phyloP scores from a whole-genome alignment of 92 coral and sea anemone species.

The Epizoanthus rinbou region DNA sequence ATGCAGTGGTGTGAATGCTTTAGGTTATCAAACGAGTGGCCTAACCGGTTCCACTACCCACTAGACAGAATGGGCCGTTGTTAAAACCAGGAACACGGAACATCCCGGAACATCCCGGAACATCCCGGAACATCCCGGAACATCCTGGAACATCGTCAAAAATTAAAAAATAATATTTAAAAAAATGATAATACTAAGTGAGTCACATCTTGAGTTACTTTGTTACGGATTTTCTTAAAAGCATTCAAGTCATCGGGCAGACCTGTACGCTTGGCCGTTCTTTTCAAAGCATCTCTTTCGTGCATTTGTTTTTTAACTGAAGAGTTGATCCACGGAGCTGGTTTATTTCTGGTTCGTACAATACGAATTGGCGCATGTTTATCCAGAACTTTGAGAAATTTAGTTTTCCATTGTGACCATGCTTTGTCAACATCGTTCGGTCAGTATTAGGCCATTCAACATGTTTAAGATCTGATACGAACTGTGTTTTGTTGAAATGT shows the following conservation, averaged over 20 bases:
- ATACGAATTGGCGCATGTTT: slow-evolving; percentile 37
- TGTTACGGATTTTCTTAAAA: slow-evolving; percentile 18
- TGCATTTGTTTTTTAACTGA: slow-evolving; percentile 31
- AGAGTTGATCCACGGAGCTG: slow-evolving; percentile 45
- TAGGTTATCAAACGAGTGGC: too few species aligned
- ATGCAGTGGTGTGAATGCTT: too few species aligned
- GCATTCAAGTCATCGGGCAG: slow-evolving; percentile 26
- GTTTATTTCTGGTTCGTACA: slow-evolving; percentile 27
- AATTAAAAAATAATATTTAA: too few species aligned
- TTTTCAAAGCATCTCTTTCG: slow-evolving; percentile 37
- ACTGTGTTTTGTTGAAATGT: too few species aligned
- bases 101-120: too few species aligned
- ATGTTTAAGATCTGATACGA: background rate
- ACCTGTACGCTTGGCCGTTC: slow-evolving; percentile 30
- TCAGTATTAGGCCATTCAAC: background rate
- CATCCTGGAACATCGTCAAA: too few species aligned
- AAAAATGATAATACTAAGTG: too few species aligned
- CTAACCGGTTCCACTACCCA: too few species aligned
- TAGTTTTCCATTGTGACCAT: slow-evolving; percentile 28
- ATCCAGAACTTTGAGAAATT: slow-evolving; percentile 19
- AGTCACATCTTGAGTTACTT: slow-evolving; percentile 30
- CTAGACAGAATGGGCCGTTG: slow-evolving; percentile 1
- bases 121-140: too few species aligned
- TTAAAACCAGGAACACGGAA: too few species aligned
- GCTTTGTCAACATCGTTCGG: slow-evolving; percentile 4